Evolutionary conservation across 1,140 invertebrate species (phyloP), one percentile per base, ranked within the genome.

Genomic region (Neodiprion fabricii): DNA sequence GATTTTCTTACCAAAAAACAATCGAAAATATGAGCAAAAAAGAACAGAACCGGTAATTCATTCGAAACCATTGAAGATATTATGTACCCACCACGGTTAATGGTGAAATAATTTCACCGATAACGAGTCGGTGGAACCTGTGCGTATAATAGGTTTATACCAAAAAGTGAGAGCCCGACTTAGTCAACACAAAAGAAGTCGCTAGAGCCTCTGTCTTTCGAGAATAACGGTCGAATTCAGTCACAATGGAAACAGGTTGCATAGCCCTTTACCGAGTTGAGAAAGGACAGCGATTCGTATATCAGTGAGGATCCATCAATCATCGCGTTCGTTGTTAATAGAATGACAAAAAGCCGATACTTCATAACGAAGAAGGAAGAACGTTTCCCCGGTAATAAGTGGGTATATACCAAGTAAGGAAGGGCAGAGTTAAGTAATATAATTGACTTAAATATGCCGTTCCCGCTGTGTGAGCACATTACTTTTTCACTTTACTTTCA

Each of bases 401-500:
- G 28, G 28, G 28, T 40, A 40, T 40, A 40, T 40, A 40, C 28
- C 11, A 17, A 61, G 53, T 14, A 7, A 61, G 28, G 4, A 61
- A 61, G 77, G 82, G 84, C 82, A 84, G 83, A 82, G 81, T 82
- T 84, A 84, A 84, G 81, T 83, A 85, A 80, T 79, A 86, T 84
- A 86, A 86, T 85, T 84, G 81, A 86, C 82, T 85, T 85, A 83
- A 85, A 84, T 80, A 81, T 80, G 82, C 79, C 77, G 78, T 82
- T 75, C 73, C 71, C 72, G 72, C 73, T 72, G 74, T 61, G 53
- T 61, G 53, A 61, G 53, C 53, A 61, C 81, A 84, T 85, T 85
- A 86, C 83, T 86, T 86, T 86, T 86, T 86, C 85, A 86, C 85
- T 86, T 86, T 86, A 86, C 84, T 86, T 86, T 86, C 85, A 86